Evolutionary conservation across 2,888 invertebrate genomes (phyloP).

Genomic region (Macropis europaea): DNA sequence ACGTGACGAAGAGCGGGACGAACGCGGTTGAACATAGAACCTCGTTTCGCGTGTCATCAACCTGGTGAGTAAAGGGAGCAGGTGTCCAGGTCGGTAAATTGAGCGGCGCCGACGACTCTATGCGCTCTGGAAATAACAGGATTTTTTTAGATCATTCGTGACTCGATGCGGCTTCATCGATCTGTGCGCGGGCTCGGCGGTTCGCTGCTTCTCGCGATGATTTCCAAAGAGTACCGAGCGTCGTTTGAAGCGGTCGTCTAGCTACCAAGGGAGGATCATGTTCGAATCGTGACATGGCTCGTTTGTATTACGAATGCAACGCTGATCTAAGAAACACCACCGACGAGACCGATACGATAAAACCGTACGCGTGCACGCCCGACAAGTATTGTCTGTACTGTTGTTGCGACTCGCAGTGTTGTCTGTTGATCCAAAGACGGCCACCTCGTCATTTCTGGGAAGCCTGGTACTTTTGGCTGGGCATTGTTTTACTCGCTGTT

Average conservation of each 20-base stretch:
- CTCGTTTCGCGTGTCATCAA: slow-evolving; percentile 8
- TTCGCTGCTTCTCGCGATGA: background rate
- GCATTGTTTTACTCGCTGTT: slow-evolving; percentile 70
- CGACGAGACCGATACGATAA: slow-evolving; percentile 38
- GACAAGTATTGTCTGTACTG: slow-evolving; percentile 73
- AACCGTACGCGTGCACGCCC: slow-evolving; percentile 66
- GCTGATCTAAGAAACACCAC: slow-evolving; percentile 58
- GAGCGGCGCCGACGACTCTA: slow-evolving; percentile 31
- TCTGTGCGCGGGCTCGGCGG: background rate
- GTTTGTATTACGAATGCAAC: slow-evolving; percentile 70
- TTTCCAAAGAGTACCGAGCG: background rate
- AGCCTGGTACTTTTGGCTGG: slow-evolving; percentile 76
- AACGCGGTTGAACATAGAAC: background rate
- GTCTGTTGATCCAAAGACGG: slow-evolving; percentile 70
- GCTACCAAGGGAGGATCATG: slow-evolving; percentile 4
- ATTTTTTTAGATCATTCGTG: slow-evolving; percentile 46
- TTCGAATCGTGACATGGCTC: slow-evolving; percentile 59
- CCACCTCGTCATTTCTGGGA: slow-evolving; percentile 75
- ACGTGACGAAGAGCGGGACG: background rate
- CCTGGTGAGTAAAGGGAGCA: slow-evolving; percentile 41
- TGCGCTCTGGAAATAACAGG: slow-evolving; percentile 44
- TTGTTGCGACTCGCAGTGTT: slow-evolving; percentile 73
- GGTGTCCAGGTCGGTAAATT: slow-evolving; percentile 33
- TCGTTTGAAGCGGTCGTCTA: background rate
- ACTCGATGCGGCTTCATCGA: slow-evolving; percentile 34